Evolutionary conservation across 2,113 vertebrate species (phyloP).

Genomic region (Danionella cerebrum): DNA sequence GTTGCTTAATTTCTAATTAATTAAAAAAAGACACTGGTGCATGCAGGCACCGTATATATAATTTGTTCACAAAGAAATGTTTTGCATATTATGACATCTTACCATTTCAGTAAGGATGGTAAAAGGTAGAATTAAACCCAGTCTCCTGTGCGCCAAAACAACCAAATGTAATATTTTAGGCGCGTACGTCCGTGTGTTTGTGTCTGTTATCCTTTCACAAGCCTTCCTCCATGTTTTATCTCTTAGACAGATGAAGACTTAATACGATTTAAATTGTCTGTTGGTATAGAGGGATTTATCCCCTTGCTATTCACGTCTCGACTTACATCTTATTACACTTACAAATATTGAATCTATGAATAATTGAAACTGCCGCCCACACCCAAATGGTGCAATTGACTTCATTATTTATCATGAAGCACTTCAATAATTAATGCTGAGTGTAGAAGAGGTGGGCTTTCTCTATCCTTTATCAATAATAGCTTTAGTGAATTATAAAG

Average conservation of each 20-base stretch:
- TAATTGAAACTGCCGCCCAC: slow-evolving; percentile 59
- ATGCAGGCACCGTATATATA: no score
- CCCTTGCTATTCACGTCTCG: not conserved
- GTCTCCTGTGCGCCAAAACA: no score
- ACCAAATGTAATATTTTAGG: no score
- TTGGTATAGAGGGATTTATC: slow-evolving; percentile 18
- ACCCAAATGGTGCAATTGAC: slow-evolving; percentile 52
- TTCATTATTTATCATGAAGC: slow-evolving; percentile 63
- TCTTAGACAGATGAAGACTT: slow-evolving; percentile 33
- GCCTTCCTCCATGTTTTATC: not conserved
- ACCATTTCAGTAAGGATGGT: no score
- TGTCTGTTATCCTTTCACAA: not conserved
- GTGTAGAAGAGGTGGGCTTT: slow-evolving; percentile 48
- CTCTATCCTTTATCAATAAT: slow-evolving; percentile 30
- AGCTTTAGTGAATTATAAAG: slow-evolving; percentile 57
- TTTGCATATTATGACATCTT: no score
- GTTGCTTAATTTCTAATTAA: no score
- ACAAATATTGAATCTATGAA: slow-evolving; percentile 52
- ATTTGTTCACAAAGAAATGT: no score
- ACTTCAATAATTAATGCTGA: slow-evolving; percentile 62
- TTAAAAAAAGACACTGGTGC: no score
- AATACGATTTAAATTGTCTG: slow-evolving; percentile 28
- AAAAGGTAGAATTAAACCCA: no score
- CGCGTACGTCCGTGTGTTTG: slow-evolving; percentile 10
- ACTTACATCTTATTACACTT: slow-evolving; percentile 43